Conservation (phyloP, 2,888 invertebrate species). For the Pocota personata region DNA sequence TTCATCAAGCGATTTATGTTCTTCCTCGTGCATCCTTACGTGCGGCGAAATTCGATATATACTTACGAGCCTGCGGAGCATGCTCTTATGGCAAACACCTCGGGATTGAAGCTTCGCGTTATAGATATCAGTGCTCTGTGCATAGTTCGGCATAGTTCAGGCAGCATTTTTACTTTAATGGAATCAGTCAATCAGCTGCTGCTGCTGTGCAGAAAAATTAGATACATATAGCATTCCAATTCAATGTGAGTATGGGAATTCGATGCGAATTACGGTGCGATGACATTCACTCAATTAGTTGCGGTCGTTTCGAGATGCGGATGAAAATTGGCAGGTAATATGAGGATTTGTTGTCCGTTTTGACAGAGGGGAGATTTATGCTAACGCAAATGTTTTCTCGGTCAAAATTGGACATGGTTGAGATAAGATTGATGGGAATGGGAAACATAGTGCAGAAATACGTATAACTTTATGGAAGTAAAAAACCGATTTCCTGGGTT, state of each 20-base stretch:
- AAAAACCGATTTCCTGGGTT: background rate
- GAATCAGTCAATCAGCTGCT: conserved; percentile 56
- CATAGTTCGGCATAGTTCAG: conserved; percentile 55
- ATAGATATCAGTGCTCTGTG: conserved; percentile 10
- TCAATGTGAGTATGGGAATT: conserved; percentile 55
- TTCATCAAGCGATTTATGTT: conserved; percentile 68
- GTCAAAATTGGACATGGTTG: conserved; percentile 41
- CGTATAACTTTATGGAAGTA: background rate
- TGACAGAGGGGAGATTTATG: conserved; percentile 24
- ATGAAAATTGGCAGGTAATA: conserved; percentile 38
- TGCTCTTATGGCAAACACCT: conserved; percentile 7
- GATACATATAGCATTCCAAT: conserved; percentile 53
- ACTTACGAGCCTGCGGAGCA: background rate
- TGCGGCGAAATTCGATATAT: conserved; percentile 39
- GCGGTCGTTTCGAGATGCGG: conserved; percentile 53
- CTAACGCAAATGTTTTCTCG: conserved; percentile 63
- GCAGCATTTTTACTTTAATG: conserved; percentile 51
- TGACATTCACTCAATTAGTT: conserved; percentile 59
- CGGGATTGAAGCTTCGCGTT: background rate
- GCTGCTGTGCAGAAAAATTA: conserved; percentile 42
- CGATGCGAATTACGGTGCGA: conserved; percentile 55
- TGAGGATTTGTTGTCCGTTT: conserved; percentile 28
- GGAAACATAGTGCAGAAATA: background rate
- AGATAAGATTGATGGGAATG: conserved; percentile 30
- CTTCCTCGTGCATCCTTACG: conserved; percentile 49